Percentiles rank a stretch among this genome's conserved stretches.
Conservation (phyloP, 2,888 invertebrate species). For the Eilema sororculum region DNA sequence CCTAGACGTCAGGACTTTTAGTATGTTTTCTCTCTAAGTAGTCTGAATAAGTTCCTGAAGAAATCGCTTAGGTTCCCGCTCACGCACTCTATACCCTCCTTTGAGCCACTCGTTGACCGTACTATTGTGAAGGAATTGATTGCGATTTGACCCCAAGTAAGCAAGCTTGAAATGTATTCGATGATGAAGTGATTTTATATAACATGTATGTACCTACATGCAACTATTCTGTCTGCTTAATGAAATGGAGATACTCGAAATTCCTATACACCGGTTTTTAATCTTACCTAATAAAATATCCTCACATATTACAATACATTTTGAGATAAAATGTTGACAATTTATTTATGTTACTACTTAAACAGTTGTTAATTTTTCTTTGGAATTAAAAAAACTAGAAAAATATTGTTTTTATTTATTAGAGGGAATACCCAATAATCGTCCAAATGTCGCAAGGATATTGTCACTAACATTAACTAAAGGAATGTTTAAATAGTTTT, state of each 20-base stretch:
- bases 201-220: not conserved
- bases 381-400: not conserved
- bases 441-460: not conserved
- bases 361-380: constrained; percentile 3
- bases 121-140: too few relatives aligned
- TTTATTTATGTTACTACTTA: constrained; percentile 6
- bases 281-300: not conserved
- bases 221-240: not conserved
- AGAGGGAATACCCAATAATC: not conserved
- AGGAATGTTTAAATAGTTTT: not conserved
- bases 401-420: constrained; percentile 7
- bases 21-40: too few relatives aligned
- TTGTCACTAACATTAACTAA: not conserved
- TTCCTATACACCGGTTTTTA: not conserved
- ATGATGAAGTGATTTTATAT: not conserved
- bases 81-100: too few relatives aligned
- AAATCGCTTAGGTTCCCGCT: too few relatives aligned
- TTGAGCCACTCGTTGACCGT: too few relatives aligned
- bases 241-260: not conserved
- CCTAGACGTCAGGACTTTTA: too few relatives aligned
- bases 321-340: not conserved
- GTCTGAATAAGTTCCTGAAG: too few relatives aligned
- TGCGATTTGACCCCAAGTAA: too few relatives aligned
- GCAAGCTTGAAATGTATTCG: not conserved
- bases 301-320: not conserved